A percentile compares a stretch with the other conserved stretches of the same genome.
Evolutionary conservation across 2,888 invertebrate genomes (phyloP).

Genomic region (Aleiodes leptofemur): DNA sequence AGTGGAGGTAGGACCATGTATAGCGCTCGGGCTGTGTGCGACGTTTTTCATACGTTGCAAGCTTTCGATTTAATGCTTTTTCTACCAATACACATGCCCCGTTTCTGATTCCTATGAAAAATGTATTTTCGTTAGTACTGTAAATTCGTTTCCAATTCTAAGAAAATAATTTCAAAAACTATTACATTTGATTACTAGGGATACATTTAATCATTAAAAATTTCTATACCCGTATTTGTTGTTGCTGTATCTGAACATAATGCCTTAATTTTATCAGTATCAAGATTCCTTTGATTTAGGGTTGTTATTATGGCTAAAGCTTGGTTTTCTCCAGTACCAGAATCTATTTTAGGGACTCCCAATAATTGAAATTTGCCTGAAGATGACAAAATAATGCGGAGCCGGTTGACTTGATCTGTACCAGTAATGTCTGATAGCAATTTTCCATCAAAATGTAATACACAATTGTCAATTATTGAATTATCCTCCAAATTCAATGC

Average conservation of each 20-base stretch:
- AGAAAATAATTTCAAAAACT: too few relatives aligned
- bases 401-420: too few relatives aligned
- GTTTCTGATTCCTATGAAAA: constrained; percentile 52
- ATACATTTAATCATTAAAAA: neutral
- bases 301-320: neutral
- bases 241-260: constrained; percentile 61
- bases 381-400: too few relatives aligned
- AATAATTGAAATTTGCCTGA: neutral
- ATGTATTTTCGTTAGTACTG: too few relatives aligned
- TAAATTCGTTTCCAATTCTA: too few relatives aligned
- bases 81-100: constrained; percentile 58
- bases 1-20: too few relatives aligned
- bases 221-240: constrained; percentile 50
- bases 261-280: constrained; percentile 38
- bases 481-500: neutral
- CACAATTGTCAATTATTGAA: neutral
- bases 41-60: too few relatives aligned
- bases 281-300: neutral
- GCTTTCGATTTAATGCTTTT: constrained; percentile 53
- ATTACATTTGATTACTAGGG: too few relatives aligned
- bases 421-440: neutral
- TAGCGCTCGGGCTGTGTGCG: too few relatives aligned
- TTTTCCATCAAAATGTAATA: neutral
- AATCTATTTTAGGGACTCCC: neutral
- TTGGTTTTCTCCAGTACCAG: neutral